Evolutionary conservation across 2,888 invertebrate genomes (phyloP).

Genomic region (Keiferia lycopersicella): DNA sequence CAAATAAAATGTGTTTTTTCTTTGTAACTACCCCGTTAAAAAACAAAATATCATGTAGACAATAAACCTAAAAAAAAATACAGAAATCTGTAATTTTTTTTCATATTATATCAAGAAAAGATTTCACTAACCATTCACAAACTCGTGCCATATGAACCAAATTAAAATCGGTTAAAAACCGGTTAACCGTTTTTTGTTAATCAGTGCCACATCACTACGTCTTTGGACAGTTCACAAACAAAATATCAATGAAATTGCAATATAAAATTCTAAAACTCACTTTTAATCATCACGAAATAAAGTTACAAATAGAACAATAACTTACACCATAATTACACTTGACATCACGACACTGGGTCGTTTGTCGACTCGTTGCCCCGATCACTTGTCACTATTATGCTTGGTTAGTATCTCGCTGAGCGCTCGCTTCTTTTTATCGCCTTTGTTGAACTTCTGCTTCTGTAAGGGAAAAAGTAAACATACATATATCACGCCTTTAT

Average conservation of each 20-base stretch:
- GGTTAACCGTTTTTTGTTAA: no score
- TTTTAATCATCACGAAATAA: not conserved
- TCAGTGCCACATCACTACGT: no score
- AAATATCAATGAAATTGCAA: not conserved
- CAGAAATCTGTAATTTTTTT: no score
- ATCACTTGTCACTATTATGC: slow-evolving; percentile 15
- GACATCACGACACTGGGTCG: not conserved
- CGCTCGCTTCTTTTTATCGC: slow-evolving; percentile 77
- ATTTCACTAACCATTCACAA: no score
- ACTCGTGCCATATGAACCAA: no score
- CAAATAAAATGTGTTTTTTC: slow-evolving; percentile 53
- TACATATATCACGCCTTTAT: no score
- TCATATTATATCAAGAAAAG: not conserved
- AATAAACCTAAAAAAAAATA: not conserved
- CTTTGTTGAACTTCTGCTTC: slow-evolving; percentile 76
- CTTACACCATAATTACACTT: slow-evolving; percentile 33
- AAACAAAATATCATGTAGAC: not conserved
- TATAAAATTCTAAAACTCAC: slow-evolving; percentile 9
- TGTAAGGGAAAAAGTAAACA: slow-evolving; percentile 47
- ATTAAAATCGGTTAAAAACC: no score
- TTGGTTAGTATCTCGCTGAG: slow-evolving; percentile 78
- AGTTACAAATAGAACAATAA: slow-evolving; percentile 35
- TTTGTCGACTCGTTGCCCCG: not conserved
- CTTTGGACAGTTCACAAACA: not conserved
- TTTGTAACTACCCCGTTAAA: not conserved